Conservation (phyloP, 2,113 vertebrate genomes). For the human region DNA sequence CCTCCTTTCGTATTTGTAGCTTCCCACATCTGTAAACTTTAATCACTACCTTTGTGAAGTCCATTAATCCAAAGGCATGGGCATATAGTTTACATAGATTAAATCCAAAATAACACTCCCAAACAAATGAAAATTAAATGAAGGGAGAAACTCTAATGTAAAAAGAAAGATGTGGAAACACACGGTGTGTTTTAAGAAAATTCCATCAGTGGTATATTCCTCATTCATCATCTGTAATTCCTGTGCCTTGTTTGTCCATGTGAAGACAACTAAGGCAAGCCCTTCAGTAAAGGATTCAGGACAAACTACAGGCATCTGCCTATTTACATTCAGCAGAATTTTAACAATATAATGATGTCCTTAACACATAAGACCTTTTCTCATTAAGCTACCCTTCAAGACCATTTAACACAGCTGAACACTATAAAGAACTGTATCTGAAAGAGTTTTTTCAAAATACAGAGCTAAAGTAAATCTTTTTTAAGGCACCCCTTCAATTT, state of each 20-base stretch:
- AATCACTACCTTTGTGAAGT: conserved; percentile 87
- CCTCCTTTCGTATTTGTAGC: conserved; percentile 83
- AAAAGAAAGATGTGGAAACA: conserved; percentile 49
- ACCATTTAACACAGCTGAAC: conserved; percentile 76
- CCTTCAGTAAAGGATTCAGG: conserved; percentile 66
- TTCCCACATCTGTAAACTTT: conserved; percentile 84
- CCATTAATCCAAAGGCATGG: conserved; percentile 84
- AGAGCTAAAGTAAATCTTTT: conserved; percentile 58
- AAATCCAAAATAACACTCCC: conserved; percentile 80
- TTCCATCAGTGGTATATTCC: conserved; percentile 1
- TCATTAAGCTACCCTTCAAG: conserved; percentile 74
- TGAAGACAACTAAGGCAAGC: conserved; percentile 56
- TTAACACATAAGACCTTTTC: conserved; percentile 57
- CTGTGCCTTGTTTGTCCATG: neutral
- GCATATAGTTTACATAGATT: conserved; percentile 85
- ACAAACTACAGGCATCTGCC: conserved; percentile 74
- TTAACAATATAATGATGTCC: conserved; percentile 75
- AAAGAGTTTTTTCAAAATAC: conserved; percentile 77
- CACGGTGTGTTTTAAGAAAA: conserved; percentile 33
- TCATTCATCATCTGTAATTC: neutral
- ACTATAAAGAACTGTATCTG: conserved; percentile 63
- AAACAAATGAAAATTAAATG: conserved; percentile 77
- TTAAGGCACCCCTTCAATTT: conserved; percentile 11
- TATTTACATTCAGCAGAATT: conserved; percentile 74
- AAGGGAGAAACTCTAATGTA: conserved; percentile 61